phyloP scores from a whole-genome alignment of 2,888 invertebrate species.

The Cheilosia vulpina region DNA sequence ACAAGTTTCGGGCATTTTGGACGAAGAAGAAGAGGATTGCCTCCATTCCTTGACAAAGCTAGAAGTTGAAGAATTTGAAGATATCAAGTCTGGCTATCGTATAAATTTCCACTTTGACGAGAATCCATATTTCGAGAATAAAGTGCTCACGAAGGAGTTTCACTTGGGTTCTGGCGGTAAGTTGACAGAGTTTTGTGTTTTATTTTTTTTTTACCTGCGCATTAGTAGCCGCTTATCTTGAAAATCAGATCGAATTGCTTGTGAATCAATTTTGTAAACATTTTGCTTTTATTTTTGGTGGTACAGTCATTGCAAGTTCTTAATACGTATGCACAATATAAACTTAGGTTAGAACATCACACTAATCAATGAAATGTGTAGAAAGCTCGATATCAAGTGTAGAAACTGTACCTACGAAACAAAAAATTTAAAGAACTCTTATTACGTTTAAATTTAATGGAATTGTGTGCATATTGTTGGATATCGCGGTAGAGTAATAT shows the following conservation, averaged over 20 bases:
- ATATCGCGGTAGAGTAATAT: too few species aligned
- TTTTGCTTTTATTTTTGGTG: background rate
- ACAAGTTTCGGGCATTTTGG: slow-evolving; percentile 90
- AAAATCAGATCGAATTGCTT: background rate
- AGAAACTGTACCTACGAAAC: slow-evolving; percentile 33
- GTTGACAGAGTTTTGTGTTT: slow-evolving; percentile 41
- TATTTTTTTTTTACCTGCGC: background rate
- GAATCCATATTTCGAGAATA: slow-evolving; percentile 93
- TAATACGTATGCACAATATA: background rate
- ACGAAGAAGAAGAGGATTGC: slow-evolving; percentile 93
- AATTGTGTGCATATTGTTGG: too few species aligned
- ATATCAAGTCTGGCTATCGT: slow-evolving; percentile 93
- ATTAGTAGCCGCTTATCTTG: background rate
- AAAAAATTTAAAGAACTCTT: background rate
- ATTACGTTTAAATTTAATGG: too few species aligned
- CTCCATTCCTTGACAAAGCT: slow-evolving; percentile 88
- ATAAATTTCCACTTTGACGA: slow-evolving; percentile 91
- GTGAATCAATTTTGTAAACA: background rate
- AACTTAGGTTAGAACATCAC: background rate
- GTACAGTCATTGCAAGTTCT: slow-evolving; percentile 3
- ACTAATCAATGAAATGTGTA: background rate
- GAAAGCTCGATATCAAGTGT: background rate
- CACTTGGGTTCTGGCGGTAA: slow-evolving; percentile 82
- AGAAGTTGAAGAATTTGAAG: slow-evolving; percentile 94
- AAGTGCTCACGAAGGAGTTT: slow-evolving; percentile 91